Percentiles rank a stretch among this genome's conserved stretches.
Conservation (phyloP, 2,888 invertebrate species). For the Flexamia atlantica region DNA sequence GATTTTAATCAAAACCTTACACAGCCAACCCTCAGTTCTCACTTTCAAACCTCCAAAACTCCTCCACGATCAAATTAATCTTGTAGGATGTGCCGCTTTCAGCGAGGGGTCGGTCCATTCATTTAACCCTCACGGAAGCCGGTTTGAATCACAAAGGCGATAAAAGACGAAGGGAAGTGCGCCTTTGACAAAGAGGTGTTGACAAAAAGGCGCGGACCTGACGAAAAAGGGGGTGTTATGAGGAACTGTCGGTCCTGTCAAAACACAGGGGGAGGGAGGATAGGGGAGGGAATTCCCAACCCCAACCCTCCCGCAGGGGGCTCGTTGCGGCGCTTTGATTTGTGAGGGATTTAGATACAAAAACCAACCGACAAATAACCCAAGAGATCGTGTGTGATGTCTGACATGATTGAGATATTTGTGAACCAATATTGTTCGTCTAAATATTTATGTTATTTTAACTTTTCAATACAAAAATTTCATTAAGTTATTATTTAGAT, state of each 20-base stretch:
- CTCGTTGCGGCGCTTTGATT: constrained; percentile 25
- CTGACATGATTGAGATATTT: no score
- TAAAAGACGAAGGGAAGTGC: constrained; percentile 40
- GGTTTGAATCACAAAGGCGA: constrained; percentile 42
- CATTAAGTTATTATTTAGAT: no score
- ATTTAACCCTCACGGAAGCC: constrained; percentile 42
- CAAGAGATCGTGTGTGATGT: neutral
- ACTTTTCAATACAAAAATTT: no score
- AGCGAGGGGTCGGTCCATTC: neutral
- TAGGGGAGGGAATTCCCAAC: neutral
- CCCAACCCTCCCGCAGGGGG: neutral
- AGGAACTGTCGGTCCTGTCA: constrained; percentile 42
- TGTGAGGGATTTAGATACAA: neutral
- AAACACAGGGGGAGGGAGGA: constrained; percentile 16
- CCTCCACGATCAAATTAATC: constrained; percentile 10
- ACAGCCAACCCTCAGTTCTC: no score
- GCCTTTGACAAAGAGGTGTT: constrained; percentile 44
- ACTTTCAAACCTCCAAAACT: neutral
- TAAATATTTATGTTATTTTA: no score
- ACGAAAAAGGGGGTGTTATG: constrained; percentile 47
- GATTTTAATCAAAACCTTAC: no score
- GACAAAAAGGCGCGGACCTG: constrained; percentile 42
- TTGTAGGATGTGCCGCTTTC: neutral
- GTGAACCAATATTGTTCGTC: no score
- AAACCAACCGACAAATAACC: neutral